Evolutionary conservation across 37 sponge, comb jelly and placozoan genomes (phyloP).

Genomic region (Petrosia ficiformis): DNA sequence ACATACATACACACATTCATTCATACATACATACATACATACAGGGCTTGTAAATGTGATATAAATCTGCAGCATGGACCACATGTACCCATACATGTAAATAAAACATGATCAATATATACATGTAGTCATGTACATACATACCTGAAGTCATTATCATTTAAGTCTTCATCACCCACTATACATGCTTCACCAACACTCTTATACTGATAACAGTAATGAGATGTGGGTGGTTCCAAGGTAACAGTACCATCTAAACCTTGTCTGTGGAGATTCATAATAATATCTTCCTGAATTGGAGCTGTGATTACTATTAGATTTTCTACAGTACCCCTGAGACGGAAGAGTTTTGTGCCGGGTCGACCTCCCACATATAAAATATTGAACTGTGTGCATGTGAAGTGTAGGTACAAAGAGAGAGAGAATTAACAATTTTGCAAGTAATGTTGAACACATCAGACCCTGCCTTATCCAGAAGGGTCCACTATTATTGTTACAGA

Average conservation of each 20-base stretch:
- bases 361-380: slow-evolving; percentile 75
- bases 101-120: neutral
- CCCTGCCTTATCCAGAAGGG: neutral
- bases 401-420: neutral
- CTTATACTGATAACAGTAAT: slow-evolving; percentile 47
- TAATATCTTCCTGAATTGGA: slow-evolving; percentile 31
- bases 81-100: too few species aligned
- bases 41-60: too few species aligned
- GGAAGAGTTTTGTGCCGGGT: slow-evolving; percentile 60
- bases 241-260: slow-evolving; percentile 4
- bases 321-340: slow-evolving; percentile 66
- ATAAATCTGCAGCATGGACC: too few species aligned
- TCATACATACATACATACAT: too few species aligned
- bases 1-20: too few species aligned
- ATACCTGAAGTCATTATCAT: slow-evolving; percentile 35
- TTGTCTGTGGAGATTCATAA: slow-evolving; percentile 27
- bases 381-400: too few species aligned
- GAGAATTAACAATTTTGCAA: neutral
- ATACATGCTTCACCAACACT: slow-evolving; percentile 13
- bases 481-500: neutral
- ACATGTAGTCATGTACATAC: neutral
- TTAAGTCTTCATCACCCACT: slow-evolving; percentile 28
- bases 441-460: neutral
- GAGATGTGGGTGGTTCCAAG: slow-evolving; percentile 8
- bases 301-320: slow-evolving; percentile 63